Conservation (phyloP, 2,888 invertebrate species). For the Epirrita christyi region DNA sequence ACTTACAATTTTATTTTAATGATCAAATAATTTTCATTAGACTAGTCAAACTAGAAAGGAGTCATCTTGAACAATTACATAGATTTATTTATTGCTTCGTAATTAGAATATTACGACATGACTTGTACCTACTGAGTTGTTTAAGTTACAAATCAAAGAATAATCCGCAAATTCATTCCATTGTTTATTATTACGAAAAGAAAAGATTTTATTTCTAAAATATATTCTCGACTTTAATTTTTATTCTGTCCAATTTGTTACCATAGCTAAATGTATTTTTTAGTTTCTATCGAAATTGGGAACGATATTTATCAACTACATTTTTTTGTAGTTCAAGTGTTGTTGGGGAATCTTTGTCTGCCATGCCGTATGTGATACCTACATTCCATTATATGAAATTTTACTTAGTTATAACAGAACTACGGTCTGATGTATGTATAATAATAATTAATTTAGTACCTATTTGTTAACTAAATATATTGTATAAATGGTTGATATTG, state of each 20-base stretch:
- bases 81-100: conserved; percentile 75
- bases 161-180: conserved; percentile 27
- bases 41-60: conserved; percentile 80
- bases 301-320: conserved; percentile 40
- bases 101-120: conserved; percentile 38
- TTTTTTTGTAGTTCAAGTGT: conserved; percentile 43
- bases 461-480: conserved; percentile 81
- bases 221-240: conserved; percentile 25
- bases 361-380: conserved; percentile 79
- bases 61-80: conserved; percentile 65
- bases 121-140: conserved; percentile 34
- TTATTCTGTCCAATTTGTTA: conserved; percentile 61
- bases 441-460: conserved; percentile 71
- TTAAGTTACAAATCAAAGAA: conserved; percentile 39
- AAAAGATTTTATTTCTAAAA: conserved; percentile 20
- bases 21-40: conserved; percentile 63
- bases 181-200: conserved; percentile 10
- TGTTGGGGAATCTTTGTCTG: conserved; percentile 57
- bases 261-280: conserved; percentile 74
- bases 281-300: conserved; percentile 55
- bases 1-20: conserved; percentile 36
- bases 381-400: conserved; percentile 63
- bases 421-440: conserved; percentile 80
- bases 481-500: conserved; percentile 84
- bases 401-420: conserved; percentile 71